Base-by-base conservation (phyloP, 2,888 invertebrate species). In the Agonopterix subpropinquella region DNA sequence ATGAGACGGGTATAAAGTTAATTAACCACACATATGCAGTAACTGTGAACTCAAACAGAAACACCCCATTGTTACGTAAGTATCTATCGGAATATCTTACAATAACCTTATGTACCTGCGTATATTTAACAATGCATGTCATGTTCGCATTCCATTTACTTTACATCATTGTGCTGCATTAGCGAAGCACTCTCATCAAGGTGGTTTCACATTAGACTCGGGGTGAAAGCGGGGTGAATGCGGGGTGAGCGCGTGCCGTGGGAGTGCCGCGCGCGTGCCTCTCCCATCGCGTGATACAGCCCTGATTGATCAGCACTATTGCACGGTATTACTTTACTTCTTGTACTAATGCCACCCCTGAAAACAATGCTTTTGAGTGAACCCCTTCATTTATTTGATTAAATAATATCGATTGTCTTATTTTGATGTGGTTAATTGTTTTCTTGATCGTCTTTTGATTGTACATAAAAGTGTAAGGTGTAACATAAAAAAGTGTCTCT, bases 251-350 rank as follows among this genome's bases (percentile, higher is more conserved):
- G 80, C 80, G 83, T 80, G 82, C 53, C 85, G 89, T 89, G 89
- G 88, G 89, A 87, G 87, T 86, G 85, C 77, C 80, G 69, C 54
- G 69, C 86, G 85, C 87, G 88, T 85, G 87, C 79, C 82, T 79
- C 83, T 89, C 86, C 85, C 89, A 88, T 84, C 82, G 84, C 81
- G 80, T 79, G 81, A 75, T 70, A 67, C 70, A 75, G 56, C 67
- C 77, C 74, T 64, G 71, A 70, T 76, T 77, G 78, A 75, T 77
- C 64, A 56, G 57, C 58, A 51, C 55, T 67, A 68, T 70, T 62
- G 62, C 66, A 75, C 56, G 49, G 53, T 44, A 51, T 52, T 55
- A 48, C 47, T 49, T 61, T 56, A 61, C 60, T 68, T 68, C 68
- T 72, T 73, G 70, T 74, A 66, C 66, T 65, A 73, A 70, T 73